phyloP scores from a whole-genome alignment of 2,888 invertebrate genomes.

The Lithophane semibrunnea region DNA sequence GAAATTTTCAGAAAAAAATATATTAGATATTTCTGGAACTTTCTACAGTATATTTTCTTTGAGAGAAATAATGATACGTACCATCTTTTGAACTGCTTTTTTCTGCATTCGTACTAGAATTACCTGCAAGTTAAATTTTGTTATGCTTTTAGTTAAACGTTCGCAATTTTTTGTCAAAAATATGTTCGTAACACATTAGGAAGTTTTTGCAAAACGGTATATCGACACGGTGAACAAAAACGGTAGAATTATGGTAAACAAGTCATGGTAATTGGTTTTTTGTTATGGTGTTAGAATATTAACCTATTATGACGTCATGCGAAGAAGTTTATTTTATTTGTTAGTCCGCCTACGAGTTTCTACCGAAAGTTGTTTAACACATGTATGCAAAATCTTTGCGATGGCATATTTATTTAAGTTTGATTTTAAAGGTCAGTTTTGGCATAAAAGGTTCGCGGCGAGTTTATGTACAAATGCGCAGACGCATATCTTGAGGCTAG shows the following conservation, averaged over 20 bases:
- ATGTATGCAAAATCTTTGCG: constrained; percentile 10
- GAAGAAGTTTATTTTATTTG: constrained; percentile 18
- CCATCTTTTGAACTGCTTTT: constrained; percentile 89
- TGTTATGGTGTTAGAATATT: constrained; percentile 7
- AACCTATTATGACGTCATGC: constrained; percentile 28
- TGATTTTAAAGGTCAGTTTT: constrained; percentile 19
- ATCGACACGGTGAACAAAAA: neutral
- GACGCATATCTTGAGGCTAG: neutral
- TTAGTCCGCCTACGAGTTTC: constrained; percentile 24
- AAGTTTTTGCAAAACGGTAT: constrained; percentile 12
- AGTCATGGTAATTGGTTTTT: constrained; percentile 30
- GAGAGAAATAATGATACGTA: constrained; percentile 66
- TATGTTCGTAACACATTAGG: neutral
- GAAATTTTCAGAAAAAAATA: constrained; percentile 64
- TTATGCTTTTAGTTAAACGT: constrained; percentile 22
- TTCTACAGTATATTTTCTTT: neutral
- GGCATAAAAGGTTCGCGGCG: neutral
- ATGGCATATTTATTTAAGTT: constrained; percentile 1
- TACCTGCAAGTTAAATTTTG: constrained; percentile 77
- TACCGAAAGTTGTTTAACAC: constrained; percentile 18
- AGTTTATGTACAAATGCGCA: neutral
- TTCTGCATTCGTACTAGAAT: constrained; percentile 88
- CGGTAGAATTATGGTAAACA: constrained; percentile 38
- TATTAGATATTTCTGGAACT: constrained; percentile 43
- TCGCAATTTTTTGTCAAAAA: neutral